Evolutionary conservation across 1,140 invertebrate genomes (phyloP), one percentile per base, ranked within the genome.

Genomic region (Heliothis subflexa): DNA sequence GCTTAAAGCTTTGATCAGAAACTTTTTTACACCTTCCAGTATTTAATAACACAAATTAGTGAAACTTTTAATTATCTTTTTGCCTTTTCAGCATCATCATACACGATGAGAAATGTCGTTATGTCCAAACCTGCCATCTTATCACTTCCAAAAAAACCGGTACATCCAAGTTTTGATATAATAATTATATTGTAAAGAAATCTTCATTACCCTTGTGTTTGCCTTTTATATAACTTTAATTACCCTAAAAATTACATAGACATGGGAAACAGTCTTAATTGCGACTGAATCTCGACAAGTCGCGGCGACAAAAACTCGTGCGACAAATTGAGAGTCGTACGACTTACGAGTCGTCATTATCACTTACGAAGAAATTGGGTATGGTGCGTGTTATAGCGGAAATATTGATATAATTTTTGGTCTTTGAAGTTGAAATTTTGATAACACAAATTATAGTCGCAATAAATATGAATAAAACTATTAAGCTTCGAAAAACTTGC

Each of bases 321-420:
- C 82, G 83, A 89, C 86, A 90, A 91, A 91, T 88, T 90, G 88
- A 84, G 76, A 70, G 28, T 40, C 47, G 75, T 54, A 50, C 64
- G 62, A 78, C 45, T 79, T 52, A 28, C 76, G 82, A 55, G 76
- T 81, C 77, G 80, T 84, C 84, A 89, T 89, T 90, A 88, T 85
- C 85, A 89, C 87, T 84, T 89, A 86, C 75, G 77, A 33, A 33
- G 81, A 85, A 85, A 57, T 54, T 81, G 49, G 57, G 80, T 83
- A 61, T 80, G 88, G 85, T 80, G 74, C 54, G n/a, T 73, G 49
- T 84, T 14, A 12, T 21, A 79, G 80, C 81, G 78, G 64, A 33
- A 49, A 13, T 49, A 28, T 25, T 28, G 25, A 49, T 11, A 11
- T 68, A 25, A 25, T 62, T 16, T n/a, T 11, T 55, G 1, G 7